Percentiles rank a stretch among this genome's conserved stretches.
Evolutionary conservation across 64 coral and sea anemone genomes (phyloP).

Genomic region (Actinia equina): DNA sequence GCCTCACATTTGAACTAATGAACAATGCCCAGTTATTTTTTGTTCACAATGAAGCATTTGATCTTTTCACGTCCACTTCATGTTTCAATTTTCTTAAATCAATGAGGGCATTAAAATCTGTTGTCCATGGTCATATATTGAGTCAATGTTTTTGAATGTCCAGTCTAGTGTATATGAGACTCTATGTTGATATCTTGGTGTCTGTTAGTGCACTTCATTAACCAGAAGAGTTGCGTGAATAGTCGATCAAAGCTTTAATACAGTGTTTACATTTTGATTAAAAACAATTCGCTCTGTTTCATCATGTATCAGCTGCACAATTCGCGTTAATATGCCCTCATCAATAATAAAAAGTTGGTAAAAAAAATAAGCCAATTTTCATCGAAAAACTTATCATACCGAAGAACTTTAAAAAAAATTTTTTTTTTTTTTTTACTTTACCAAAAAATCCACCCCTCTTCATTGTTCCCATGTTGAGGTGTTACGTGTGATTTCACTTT

Average conservation of each 20-base stretch:
- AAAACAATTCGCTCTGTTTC: constrained; percentile 25
- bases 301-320: constrained; percentile 25
- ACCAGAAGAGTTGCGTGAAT: constrained; percentile 9
- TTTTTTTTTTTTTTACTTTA: neutral
- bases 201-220: neutral
- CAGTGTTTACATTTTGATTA: constrained; percentile 19
- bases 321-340: constrained; percentile 26
- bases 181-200: neutral
- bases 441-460: neutral
- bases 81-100: neutral
- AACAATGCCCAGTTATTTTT: neutral
- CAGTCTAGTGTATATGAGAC: neutral
- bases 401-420: no score
- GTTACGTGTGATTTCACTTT: neutral
- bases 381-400: neutral
- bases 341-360: constrained; percentile 21
- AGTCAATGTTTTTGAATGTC: neutral
- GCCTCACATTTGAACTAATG: neutral
- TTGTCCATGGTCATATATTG: neutral
- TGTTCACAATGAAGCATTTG: constrained; percentile 14
- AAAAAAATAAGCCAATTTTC: neutral
- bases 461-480: neutral
- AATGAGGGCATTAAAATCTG: neutral
- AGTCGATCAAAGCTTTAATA: constrained; percentile 18
- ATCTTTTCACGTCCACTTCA: constrained; percentile 6